phyloP scores from a whole-genome alignment of 1,140 invertebrate species.

The Paraescarpia echinospica region DNA sequence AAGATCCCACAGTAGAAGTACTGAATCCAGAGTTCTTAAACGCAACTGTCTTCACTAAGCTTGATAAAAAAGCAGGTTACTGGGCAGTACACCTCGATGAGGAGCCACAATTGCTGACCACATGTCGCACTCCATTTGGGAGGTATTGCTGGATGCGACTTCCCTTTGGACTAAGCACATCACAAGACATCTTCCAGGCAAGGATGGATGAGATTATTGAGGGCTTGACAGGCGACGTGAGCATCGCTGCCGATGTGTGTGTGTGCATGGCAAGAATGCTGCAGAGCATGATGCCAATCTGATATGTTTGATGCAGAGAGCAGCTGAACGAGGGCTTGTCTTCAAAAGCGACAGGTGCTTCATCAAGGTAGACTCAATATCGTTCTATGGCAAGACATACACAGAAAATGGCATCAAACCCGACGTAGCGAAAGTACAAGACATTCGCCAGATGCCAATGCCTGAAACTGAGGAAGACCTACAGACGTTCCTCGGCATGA shows the following conservation, averaged over 20 bases:
- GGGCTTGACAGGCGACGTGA: not conserved
- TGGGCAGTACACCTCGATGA: not conserved
- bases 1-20: not conserved
- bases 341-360: not conserved
- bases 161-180: not conserved
- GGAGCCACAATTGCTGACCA: not conserved
- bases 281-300: not conserved
- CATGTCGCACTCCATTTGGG: not conserved
- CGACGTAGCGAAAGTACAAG: not conserved
- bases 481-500: not conserved
- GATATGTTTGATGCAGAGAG: not conserved
- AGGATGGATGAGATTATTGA: slow-evolving; percentile 7
- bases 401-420: not conserved
- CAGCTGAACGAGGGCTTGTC: not conserved
- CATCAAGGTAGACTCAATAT: not conserved
- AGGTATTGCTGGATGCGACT: not conserved
- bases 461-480: not conserved
- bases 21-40: not conserved
- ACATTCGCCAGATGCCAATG: not conserved
- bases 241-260: not conserved
- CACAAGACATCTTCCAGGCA: not conserved
- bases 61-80: not conserved
- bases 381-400: not conserved
- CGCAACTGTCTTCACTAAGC: not conserved
- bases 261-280: not conserved